A percentile compares a stretch with the other conserved stretches of the same genome.
phyloP scores from a whole-genome alignment of 2,113 vertebrate genomes.

The Platichthys stellatus region DNA sequence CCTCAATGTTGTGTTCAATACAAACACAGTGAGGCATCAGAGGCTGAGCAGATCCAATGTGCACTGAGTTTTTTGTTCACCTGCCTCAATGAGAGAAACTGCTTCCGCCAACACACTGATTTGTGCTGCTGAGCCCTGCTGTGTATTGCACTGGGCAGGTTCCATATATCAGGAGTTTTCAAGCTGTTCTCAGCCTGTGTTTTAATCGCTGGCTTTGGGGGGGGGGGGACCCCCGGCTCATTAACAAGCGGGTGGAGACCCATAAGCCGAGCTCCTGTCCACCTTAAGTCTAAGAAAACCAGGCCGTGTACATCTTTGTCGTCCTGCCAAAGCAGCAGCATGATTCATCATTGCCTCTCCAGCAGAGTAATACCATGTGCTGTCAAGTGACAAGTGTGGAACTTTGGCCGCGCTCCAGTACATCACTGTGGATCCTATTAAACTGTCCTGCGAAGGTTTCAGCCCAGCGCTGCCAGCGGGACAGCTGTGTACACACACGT shows the following conservation, averaged over 20 bases:
- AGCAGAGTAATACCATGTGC: slow-evolving; percentile 52
- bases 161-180: slow-evolving; percentile 29
- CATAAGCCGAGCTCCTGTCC: slow-evolving; percentile 49
- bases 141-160: slow-evolving; percentile 11
- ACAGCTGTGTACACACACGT: slow-evolving; percentile 46
- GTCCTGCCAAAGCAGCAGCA: slow-evolving; percentile 59
- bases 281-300: slow-evolving; percentile 50
- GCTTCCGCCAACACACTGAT: background rate
- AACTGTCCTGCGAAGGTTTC: slow-evolving; percentile 51
- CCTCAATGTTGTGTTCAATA: background rate
- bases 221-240: slow-evolving; percentile 42
- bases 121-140: slow-evolving; percentile 15
- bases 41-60: slow-evolving; percentile 11
- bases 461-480: slow-evolving; percentile 13
- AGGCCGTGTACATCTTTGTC: slow-evolving; percentile 55
- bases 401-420: slow-evolving; percentile 68
- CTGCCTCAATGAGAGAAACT: background rate
- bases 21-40: slow-evolving; percentile 5
- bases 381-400: slow-evolving; percentile 63
- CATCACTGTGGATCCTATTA: slow-evolving; percentile 67
- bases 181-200: slow-evolving; percentile 30
- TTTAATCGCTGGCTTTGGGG: slow-evolving; percentile 49
- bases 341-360: slow-evolving; percentile 63
- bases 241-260: slow-evolving; percentile 64
- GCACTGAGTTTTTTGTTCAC: background rate